phyloP scores from a whole-genome alignment of 2,113 vertebrate genomes.

The Menura novaehollandiae region DNA sequence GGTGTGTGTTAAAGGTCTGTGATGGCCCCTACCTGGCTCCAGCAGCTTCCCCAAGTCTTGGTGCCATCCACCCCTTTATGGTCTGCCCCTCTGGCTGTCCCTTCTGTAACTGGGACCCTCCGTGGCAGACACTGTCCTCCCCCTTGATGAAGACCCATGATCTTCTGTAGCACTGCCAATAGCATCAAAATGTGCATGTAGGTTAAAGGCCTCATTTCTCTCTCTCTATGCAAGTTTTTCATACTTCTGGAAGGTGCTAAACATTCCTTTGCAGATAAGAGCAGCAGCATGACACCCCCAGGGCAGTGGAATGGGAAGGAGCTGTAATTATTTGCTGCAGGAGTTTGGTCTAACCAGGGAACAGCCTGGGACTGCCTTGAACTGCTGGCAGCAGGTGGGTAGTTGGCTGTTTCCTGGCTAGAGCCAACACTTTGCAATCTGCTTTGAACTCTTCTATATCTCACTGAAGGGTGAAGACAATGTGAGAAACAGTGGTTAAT shows the following conservation, averaged over 20 bases:
- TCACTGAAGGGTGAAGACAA: neutral
- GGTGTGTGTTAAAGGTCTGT: neutral
- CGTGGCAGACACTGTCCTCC: fast-evolving
- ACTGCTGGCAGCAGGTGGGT: neutral
- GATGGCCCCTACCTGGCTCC: neutral
- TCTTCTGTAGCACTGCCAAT: neutral
- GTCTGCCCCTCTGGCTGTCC: neutral
- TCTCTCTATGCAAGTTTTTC: neutral
- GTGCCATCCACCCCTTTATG: neutral
- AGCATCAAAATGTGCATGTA: neutral
- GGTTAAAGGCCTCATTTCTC: neutral
- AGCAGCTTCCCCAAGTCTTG: neutral
- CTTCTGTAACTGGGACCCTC: neutral
- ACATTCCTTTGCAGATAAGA: neutral
- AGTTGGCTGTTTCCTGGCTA: neutral
- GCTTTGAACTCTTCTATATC: neutral
- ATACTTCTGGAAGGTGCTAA: neutral
- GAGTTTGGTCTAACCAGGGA: neutral
- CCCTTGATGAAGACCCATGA: neutral
- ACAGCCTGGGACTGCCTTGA: neutral
- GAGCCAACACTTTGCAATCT: neutral
- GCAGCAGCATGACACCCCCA: neutral
- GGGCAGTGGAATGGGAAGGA: neutral
- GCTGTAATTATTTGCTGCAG: slow-evolving; percentile 3
- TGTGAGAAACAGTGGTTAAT: neutral